phyloP scores from a whole-genome alignment of 2,797 vertebrate species.

The Rhinella marina region DNA sequence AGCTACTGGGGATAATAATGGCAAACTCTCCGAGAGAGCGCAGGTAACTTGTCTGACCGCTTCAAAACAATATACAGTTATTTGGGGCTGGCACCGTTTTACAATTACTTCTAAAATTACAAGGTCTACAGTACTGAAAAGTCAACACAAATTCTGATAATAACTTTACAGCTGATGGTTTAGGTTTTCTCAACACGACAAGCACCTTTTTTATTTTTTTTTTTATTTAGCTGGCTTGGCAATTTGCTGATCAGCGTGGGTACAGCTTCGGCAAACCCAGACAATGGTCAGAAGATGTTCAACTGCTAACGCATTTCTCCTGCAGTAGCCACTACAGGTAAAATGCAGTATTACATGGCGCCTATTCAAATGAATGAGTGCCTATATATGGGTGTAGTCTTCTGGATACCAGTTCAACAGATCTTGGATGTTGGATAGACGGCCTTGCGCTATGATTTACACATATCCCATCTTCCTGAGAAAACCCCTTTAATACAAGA shows the following conservation, averaged over 20 bases:
- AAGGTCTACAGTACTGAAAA: background rate
- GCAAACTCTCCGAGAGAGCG: background rate
- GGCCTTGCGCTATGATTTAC: too few species aligned
- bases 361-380: background rate
- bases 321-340: background rate
- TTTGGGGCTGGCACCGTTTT: background rate
- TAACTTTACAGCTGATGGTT: background rate
- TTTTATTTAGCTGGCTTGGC: background rate
- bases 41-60: background rate
- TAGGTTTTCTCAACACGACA: background rate
- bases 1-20: conserved; percentile 7
- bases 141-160: background rate
- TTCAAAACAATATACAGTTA: background rate
- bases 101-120: background rate
- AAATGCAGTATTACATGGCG: background rate
- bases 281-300: background rate
- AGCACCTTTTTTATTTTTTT: background rate
- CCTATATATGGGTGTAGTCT: too few species aligned
- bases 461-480: too few species aligned
- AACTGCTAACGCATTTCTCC: background rate
- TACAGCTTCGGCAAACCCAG: background rate
- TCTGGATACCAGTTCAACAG: too few species aligned
- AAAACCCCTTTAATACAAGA: too few species aligned
- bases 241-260: background rate
- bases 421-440: too few species aligned